Conservation (phyloP, 2,113 vertebrate species). For the Psilopsiagon aymara region DNA sequence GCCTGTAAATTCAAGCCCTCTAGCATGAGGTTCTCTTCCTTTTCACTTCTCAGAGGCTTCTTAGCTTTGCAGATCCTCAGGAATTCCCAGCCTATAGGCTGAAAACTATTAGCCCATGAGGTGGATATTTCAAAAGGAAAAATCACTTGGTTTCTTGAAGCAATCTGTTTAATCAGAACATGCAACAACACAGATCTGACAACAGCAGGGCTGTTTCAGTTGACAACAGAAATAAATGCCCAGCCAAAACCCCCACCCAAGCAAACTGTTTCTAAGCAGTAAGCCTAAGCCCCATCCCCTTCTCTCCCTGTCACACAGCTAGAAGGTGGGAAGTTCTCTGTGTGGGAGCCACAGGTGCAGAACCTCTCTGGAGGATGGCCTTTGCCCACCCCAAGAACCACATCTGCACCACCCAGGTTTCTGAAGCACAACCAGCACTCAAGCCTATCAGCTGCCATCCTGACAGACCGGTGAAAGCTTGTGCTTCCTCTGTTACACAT, state of each 20-base stretch:
- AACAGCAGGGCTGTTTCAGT: neutral
- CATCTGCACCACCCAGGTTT: neutral
- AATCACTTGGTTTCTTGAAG: neutral
- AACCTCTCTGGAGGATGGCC: neutral
- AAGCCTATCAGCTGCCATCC: too few species aligned
- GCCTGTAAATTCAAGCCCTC: neutral
- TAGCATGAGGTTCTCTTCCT: neutral
- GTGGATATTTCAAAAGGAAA: neutral
- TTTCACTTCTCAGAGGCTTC: neutral
- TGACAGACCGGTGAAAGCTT: neutral
- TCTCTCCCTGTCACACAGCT: neutral
- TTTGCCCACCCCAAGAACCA: neutral
- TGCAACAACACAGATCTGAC: neutral
- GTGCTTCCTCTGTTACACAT: rapidly evolving
- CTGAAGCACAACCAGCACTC: neutral
- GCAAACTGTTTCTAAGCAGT: neutral
- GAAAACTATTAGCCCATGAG: neutral
- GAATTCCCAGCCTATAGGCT: neutral
- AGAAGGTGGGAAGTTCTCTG: neutral
- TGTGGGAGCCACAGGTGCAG: rapidly evolving
- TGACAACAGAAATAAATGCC: neutral
- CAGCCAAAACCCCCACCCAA: neutral
- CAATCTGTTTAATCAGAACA: neutral
- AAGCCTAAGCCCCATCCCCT: neutral
- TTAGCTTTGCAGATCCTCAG: neutral